Conservation (phyloP, 2,113 vertebrate species). For the Pygoscelis antarcticus region DNA sequence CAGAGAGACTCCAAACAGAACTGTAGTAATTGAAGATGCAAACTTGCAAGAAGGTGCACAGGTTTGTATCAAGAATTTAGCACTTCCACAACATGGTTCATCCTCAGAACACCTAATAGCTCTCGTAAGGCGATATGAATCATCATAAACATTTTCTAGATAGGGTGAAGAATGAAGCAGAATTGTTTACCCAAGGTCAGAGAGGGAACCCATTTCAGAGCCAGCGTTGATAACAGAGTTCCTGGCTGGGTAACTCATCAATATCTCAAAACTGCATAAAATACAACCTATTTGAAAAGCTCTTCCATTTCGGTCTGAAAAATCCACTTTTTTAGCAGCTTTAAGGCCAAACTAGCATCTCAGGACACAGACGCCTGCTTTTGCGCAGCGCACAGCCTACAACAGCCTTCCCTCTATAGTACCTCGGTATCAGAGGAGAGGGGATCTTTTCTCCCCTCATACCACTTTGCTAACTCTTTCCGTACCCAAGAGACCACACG, state of each 20-base stretch:
- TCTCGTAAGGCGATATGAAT: neutral
- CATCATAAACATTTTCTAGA: neutral
- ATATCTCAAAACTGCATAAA: neutral
- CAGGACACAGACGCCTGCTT: neutral
- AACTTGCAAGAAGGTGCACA: neutral
- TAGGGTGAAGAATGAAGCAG: neutral
- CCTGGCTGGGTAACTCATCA: neutral
- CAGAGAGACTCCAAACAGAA: neutral
- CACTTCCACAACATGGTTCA: neutral
- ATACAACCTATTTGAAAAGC: neutral
- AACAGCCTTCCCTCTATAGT: neutral
- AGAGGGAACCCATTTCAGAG: neutral
- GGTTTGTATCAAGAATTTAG: neutral
- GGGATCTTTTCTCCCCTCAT: neutral
- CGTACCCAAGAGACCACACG: neutral
- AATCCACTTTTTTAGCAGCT: neutral
- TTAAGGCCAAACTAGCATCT: neutral
- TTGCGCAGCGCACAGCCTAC: neutral
- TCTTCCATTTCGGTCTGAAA: neutral
- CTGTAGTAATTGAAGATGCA: neutral
- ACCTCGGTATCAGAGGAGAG: neutral
- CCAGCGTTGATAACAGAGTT: neutral
- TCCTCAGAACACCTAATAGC: neutral
- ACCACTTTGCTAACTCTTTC: neutral
- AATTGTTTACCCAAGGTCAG: neutral